Evolutionary conservation across 2,888 invertebrate species (phyloP).

Genomic region (Lamellibrachia columna): DNA sequence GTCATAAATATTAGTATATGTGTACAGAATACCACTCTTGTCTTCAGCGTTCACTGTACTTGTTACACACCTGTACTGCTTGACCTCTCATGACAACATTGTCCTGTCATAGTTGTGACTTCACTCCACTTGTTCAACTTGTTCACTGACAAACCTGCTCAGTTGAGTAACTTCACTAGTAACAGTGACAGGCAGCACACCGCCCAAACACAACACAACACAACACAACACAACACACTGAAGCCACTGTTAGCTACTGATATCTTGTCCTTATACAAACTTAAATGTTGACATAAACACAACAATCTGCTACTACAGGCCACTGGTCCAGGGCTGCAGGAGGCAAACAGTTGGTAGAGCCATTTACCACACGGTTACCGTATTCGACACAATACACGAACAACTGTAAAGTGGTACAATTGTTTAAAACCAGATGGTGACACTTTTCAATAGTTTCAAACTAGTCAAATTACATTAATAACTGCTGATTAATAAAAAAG

Average conservation of each 20-base stretch:
- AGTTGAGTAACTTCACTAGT: not conserved
- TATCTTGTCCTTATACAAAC: not conserved
- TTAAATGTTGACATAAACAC: not conserved
- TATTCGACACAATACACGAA: no score
- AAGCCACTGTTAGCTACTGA: not conserved
- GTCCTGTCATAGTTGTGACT: not conserved
- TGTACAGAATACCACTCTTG: no score
- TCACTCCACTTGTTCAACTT: not conserved
- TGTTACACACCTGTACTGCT: not conserved
- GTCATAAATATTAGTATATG: no score
- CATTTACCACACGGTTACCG: no score
- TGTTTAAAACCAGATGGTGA: no score
- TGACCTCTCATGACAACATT: not conserved
- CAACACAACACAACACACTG: not conserved
- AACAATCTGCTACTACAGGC: no score
- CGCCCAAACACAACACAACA: not conserved
- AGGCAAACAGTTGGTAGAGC: not conserved
- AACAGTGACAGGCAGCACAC: not conserved
- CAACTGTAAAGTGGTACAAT: no score
- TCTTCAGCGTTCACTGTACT: not conserved
- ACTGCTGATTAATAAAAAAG: no score
- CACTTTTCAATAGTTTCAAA: no score
- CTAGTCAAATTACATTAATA: no score
- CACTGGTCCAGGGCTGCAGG: not conserved
- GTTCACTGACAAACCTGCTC: not conserved